Conservation (phyloP, 2,888 invertebrate species). For the Hirtodrosophila confusa region DNA sequence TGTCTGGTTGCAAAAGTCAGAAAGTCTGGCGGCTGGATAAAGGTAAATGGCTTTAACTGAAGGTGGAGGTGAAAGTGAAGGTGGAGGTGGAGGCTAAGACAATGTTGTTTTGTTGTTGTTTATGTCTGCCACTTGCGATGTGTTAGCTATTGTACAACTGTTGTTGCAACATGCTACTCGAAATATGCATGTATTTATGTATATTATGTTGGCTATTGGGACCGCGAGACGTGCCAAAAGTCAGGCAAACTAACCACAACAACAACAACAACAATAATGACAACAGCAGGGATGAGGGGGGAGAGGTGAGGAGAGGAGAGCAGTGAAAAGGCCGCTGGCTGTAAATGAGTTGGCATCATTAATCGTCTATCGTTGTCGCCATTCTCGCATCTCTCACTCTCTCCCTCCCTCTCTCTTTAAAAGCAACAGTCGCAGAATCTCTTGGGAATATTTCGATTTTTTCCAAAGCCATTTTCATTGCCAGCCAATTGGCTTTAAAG, state of each 20-base stretch:
- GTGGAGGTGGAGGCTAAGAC: slow-evolving; percentile 3
- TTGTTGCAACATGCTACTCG: too few species aligned
- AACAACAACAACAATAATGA: slow-evolving; percentile 21
- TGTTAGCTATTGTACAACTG: slow-evolving; percentile 11
- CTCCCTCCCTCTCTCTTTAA: not conserved
- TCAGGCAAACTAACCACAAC: slow-evolving; percentile 53
- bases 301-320: not conserved
- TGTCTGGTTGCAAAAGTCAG: slow-evolving; percentile 41
- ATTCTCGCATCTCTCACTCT: slow-evolving; percentile 2
- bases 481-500: slow-evolving; percentile 43
- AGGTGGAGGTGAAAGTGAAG: slow-evolving; percentile 14
- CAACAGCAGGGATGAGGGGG: too few species aligned
- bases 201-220: slow-evolving; percentile 13
- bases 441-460: slow-evolving; percentile 9
- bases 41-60: not conserved
- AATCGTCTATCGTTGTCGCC: slow-evolving; percentile 33
- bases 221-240: slow-evolving; percentile 63
- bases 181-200: not conserved
- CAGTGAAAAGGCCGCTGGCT: slow-evolving; percentile 19
- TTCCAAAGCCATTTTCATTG: slow-evolving; percentile 30
- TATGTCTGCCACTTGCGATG: slow-evolving; percentile 43
- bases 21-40: slow-evolving; percentile 15
- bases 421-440: slow-evolving; percentile 8
- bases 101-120: slow-evolving; percentile 40
- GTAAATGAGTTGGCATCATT: slow-evolving; percentile 50